A percentile compares a stretch with the other conserved stretches of the same genome.
Evolutionary conservation across 2,888 invertebrate genomes (phyloP).

Genomic region (Seira musarum): DNA sequence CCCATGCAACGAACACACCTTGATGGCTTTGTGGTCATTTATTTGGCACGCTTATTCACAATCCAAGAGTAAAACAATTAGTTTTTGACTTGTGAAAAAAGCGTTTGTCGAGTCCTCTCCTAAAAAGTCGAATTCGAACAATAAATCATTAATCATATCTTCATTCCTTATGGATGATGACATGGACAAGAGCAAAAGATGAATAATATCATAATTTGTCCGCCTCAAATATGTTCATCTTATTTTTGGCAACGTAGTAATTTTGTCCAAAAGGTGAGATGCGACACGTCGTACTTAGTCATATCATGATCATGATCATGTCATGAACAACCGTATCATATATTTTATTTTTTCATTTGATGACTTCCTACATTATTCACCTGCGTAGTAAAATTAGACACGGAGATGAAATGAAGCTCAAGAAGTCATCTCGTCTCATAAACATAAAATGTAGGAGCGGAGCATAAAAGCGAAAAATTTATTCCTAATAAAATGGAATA

Average conservation of each 20-base stretch:
- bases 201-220: neutral
- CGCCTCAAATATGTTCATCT: too few species aligned
- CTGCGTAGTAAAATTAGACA: neutral
- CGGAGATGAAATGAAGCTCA: neutral
- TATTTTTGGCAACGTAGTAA: too few species aligned
- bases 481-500: conserved; percentile 40
- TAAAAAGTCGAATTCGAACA: conserved; percentile 34
- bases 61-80: conserved; percentile 1
- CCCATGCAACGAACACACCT: neutral
- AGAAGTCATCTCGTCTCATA: neutral
- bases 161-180: conserved; percentile 1
- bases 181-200: neutral
- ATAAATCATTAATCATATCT: conserved; percentile 19
- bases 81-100: conserved; percentile 4
- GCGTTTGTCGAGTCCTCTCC: conserved; percentile 1
- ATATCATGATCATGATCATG: too few species aligned
- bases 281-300: too few species aligned
- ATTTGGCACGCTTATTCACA: conserved; percentile 8
- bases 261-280: too few species aligned
- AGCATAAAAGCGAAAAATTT: neutral
- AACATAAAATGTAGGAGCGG: neutral
- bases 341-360: neutral
- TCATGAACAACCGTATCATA: neutral
- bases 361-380: conserved; percentile 14
- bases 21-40: too few species aligned